Percentiles rank a stretch among this genome's conserved stretches.
phyloP scores from a whole-genome alignment of 1,140 invertebrate genomes.

The Drosophila simulans region DNA sequence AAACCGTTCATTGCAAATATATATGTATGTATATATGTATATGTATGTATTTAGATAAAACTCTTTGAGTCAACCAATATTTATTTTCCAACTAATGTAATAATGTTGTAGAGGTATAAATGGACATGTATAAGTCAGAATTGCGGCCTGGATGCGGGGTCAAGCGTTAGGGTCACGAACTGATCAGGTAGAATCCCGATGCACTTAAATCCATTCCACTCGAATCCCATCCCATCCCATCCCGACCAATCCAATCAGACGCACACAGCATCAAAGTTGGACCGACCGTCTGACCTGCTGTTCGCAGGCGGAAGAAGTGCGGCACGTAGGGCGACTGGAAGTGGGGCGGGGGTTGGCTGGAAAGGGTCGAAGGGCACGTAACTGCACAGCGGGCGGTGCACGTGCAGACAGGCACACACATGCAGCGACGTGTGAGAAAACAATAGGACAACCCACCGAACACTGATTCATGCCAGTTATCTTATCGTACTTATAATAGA shows the following conservation, averaged over 20 bases:
- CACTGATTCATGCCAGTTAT: background rate
- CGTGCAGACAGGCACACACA: constrained; percentile 33
- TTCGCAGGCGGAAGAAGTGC: constrained; percentile 21
- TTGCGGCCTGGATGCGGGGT: background rate
- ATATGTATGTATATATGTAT: too few relatives aligned
- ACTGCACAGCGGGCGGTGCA: constrained; percentile 34
- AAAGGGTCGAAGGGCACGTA: constrained; percentile 33
- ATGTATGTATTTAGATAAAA: background rate
- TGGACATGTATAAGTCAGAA: background rate
- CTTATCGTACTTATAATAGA: too few relatives aligned
- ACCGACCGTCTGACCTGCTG: constrained; percentile 14
- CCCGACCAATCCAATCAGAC: constrained; percentile 20
- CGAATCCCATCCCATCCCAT: background rate
- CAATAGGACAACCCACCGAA: background rate
- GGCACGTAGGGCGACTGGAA: constrained; percentile 23
- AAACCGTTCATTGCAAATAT: too few relatives aligned
- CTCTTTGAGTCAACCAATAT: background rate
- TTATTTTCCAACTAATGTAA: background rate
- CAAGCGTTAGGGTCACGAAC: background rate
- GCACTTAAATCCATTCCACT: constrained; percentile 9
- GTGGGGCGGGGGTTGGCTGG: background rate
- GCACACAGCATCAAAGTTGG: constrained; percentile 37
- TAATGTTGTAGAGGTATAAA: background rate
- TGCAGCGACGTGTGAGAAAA: constrained; percentile 31
- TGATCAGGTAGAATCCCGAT: constrained; percentile 14